phyloP scores from a whole-genome alignment of 2,113 vertebrate genomes.

The Rhabdomys dilectus region DNA sequence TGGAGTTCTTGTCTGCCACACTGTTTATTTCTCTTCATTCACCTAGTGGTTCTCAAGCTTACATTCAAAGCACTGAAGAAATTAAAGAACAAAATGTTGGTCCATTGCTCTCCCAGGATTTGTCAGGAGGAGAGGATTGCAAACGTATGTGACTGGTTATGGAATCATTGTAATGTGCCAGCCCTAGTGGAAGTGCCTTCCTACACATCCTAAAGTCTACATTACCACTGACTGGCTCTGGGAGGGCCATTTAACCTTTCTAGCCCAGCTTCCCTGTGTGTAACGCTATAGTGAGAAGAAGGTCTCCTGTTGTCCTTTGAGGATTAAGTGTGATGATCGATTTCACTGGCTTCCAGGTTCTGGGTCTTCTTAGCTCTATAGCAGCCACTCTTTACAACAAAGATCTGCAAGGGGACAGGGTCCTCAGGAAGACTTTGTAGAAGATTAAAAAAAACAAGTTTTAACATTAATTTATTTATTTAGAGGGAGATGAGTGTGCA shows the following conservation, averaged over 20 bases:
- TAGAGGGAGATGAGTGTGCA: too few species aligned
- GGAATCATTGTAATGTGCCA: not conserved
- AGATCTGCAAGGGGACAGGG: not conserved
- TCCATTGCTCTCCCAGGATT: not conserved
- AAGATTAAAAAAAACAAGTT: not conserved
- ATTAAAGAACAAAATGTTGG: not conserved
- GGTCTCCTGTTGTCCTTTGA: not conserved
- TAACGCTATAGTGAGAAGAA: not conserved
- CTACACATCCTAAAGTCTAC: not conserved
- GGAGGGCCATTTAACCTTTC: not conserved
- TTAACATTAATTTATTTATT: not conserved
- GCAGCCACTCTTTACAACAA: not conserved
- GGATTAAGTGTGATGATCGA: slow-evolving; percentile 16
- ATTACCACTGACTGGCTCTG: not conserved
- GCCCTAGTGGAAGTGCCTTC: not conserved
- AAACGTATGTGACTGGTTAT: not conserved
- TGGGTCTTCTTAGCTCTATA: not conserved
- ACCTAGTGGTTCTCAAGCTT: not conserved
- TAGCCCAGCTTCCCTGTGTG: not conserved
- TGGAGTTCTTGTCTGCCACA: not conserved
- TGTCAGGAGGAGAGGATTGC: not conserved
- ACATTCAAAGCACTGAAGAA: not conserved
- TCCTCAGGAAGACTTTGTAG: not conserved
- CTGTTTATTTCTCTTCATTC: not conserved
- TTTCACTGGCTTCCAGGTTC: not conserved